Evolutionary conservation across 2,888 invertebrate genomes (phyloP).

Genomic region (Parochlus steinenii): DNA sequence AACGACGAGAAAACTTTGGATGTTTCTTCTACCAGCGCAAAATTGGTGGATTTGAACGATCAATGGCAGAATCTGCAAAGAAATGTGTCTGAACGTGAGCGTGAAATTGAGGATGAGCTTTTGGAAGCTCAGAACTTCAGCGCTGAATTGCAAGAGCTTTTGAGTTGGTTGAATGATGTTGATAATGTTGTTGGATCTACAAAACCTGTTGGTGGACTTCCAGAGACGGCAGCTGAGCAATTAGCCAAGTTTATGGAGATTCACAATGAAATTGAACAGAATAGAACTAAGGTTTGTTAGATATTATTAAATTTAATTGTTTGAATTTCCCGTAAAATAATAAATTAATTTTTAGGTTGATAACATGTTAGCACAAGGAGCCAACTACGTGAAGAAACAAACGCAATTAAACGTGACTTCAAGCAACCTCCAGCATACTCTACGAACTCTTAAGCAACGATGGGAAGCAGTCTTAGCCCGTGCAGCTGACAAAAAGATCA

Average conservation of each 20-base stretch:
- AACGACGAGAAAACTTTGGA: slow-evolving; percentile 66
- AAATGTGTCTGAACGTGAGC: slow-evolving; percentile 72
- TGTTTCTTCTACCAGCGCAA: slow-evolving; percentile 77
- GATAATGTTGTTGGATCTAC: slow-evolving; percentile 86
- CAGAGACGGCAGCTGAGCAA: slow-evolving; percentile 95
- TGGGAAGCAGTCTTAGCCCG: slow-evolving; percentile 77
- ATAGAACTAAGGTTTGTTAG: slow-evolving; percentile 74
- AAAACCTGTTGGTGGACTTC: slow-evolving; percentile 93
- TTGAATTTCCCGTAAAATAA: no score
- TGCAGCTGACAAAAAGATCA: slow-evolving; percentile 93
- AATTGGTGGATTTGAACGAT: slow-evolving; percentile 71
- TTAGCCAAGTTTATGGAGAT: slow-evolving; percentile 92
- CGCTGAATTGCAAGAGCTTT: slow-evolving; percentile 85
- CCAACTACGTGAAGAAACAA: slow-evolving; percentile 66
- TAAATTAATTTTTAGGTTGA: no score
- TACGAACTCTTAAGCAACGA: slow-evolving; percentile 75
- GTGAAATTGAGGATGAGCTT: slow-evolving; percentile 80
- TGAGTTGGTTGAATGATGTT: slow-evolving; percentile 91
- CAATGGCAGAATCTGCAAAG: slow-evolving; percentile 83
- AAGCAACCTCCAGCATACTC: slow-evolving; percentile 70
- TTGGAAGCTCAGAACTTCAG: slow-evolving; percentile 85
- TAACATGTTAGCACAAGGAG: slow-evolving; percentile 74
- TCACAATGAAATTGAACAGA: slow-evolving; percentile 84
- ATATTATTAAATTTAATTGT: no score
- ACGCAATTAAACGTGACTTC: slow-evolving; percentile 41